Conservation (phyloP, 1,140 invertebrate genomes). For the Orussus abietinus region DNA sequence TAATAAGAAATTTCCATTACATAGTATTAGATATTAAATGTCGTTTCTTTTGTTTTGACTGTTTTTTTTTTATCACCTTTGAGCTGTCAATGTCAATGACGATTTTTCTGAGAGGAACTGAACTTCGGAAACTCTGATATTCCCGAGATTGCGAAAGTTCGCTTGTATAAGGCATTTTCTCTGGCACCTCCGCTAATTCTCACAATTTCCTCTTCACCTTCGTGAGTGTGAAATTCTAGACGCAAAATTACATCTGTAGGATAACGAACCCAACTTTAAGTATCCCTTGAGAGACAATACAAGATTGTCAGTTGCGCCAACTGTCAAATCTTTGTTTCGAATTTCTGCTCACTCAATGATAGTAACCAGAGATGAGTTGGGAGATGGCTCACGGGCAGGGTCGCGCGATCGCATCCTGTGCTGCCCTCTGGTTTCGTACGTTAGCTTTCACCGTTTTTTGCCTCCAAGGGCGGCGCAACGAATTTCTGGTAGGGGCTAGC, state of each 20-base stretch:
- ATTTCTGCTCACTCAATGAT: not conserved
- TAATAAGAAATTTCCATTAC: not conserved
- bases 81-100: conserved; percentile 73
- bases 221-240: not conserved
- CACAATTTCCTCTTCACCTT: not conserved
- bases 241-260: not conserved
- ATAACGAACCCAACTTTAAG: not conserved
- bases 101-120: conserved; percentile 75
- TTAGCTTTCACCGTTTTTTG: no score
- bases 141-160: conserved; percentile 73
- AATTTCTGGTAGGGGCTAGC: no score
- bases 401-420: no score
- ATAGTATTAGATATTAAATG: not conserved
- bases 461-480: no score
- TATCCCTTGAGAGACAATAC: not conserved
- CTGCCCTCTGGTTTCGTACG: no score
- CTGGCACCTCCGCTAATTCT: conserved; percentile 4
- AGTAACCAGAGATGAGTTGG: no score
- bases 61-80: conserved; percentile 57
- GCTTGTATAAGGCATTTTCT: conserved; percentile 62
- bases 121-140: conserved; percentile 82
- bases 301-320: not conserved
- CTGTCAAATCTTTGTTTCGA: not conserved
- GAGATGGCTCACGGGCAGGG: no score
- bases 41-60: not conserved